Conservation (phyloP, 2,888 invertebrate species). For the Bellardia pandia region DNA sequence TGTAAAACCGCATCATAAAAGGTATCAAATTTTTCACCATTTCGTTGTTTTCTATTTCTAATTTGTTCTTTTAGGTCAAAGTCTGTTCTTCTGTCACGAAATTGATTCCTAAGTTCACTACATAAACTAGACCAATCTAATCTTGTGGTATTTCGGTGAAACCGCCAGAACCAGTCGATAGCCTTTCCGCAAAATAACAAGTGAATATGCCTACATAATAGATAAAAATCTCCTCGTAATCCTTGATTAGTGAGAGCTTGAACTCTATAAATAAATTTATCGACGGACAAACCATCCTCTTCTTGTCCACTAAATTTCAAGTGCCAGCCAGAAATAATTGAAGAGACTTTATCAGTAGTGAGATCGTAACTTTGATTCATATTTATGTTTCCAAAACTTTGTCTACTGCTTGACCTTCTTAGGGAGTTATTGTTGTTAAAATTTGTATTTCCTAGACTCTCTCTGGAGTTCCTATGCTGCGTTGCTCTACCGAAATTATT, state of each 20-base stretch:
- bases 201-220: background rate
- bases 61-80: constrained; percentile 6
- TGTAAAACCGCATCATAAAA: constrained; percentile 5
- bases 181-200: constrained; percentile 12
- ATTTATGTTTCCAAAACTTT: background rate
- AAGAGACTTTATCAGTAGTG: background rate
- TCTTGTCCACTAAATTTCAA: constrained; percentile 3
- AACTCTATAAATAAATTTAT: background rate
- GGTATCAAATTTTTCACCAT: background rate
- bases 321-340: background rate
- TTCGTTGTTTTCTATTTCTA: constrained; percentile 4
- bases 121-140: background rate
- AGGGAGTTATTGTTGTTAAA: background rate
- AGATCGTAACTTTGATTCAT: background rate
- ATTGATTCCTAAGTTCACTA: background rate
- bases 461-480: background rate
- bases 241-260: background rate
- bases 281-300: background rate
- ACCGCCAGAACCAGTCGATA: background rate
- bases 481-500: background rate
- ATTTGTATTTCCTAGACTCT: background rate
- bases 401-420: background rate
- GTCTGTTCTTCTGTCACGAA: constrained; percentile 8
- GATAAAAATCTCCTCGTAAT: background rate
- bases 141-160: background rate